These are phyloP conservation scores for Hycleus phaleratus DNA, from an alignment of 1,140 invertebrate species.

Conservation along the genomic window DNA sequence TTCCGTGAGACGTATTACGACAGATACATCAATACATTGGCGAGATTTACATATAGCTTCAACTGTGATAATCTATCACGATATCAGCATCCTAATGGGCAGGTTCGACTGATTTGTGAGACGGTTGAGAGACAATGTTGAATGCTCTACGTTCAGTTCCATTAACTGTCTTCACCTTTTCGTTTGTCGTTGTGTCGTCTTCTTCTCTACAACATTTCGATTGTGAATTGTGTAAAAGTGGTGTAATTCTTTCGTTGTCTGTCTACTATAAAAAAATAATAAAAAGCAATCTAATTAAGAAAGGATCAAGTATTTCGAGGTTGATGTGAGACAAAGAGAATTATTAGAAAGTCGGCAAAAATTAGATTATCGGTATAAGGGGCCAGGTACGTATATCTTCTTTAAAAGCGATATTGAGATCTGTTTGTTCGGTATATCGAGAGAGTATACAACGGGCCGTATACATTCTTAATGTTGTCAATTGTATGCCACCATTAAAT, in stretches of 20 bases:
- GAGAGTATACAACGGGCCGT: not conserved
- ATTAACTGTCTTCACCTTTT: conserved; percentile 18
- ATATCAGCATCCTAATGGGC: conserved; percentile 29
- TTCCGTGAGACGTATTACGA: conserved; percentile 22
- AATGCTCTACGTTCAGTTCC: conserved; percentile 13
- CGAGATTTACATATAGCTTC: conserved; percentile 24
- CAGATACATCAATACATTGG: conserved; percentile 24
- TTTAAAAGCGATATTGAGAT: not conserved
- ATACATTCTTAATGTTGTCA: conserved; percentile 23
- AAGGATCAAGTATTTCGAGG: no score
- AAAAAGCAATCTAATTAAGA: no score
- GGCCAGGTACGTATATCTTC: not conserved
- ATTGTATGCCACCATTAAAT: conserved; percentile 34
- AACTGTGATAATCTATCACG: conserved; percentile 24
- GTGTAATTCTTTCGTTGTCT: not conserved
- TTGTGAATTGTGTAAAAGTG: not conserved
- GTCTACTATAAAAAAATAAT: no score
- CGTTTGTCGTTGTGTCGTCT: not conserved
- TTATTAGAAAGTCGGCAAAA: no score
- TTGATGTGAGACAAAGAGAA: no score
- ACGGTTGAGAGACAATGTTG: conserved; percentile 11
- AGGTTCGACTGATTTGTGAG: conserved; percentile 25
- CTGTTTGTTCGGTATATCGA: no score
- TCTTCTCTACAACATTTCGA: not conserved
- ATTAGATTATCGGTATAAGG: no score